Conservation (phyloP, 2,797 vertebrate genomes). For the Notamacropus eugenii region DNA sequence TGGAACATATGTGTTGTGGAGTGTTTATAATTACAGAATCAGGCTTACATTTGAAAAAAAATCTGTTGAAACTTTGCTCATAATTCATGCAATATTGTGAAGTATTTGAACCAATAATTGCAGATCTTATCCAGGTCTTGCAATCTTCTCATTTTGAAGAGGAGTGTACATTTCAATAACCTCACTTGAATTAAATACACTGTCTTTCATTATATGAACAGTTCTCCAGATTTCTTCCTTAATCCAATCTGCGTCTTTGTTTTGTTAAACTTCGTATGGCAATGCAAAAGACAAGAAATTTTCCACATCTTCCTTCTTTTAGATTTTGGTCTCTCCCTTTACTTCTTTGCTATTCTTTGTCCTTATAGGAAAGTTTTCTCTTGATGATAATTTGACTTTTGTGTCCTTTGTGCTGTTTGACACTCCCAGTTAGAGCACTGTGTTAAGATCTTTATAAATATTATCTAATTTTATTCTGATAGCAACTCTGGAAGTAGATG, state of each 20-base stretch:
- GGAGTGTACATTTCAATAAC: neutral
- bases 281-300: neutral
- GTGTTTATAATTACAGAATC: neutral
- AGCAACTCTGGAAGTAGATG: too few species aligned
- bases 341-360: neutral
- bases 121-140: neutral
- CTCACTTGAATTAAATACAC: neutral
- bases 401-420: neutral
- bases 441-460: too few species aligned
- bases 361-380: neutral
- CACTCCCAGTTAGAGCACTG: neutral
- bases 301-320: neutral
- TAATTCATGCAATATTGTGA: neutral
- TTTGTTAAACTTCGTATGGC: neutral
- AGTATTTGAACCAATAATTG: neutral
- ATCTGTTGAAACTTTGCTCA: neutral
- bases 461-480: too few species aligned
- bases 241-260: neutral
- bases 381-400: neutral
- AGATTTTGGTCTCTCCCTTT: neutral
- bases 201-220: neutral
- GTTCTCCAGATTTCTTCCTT: neutral
- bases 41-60: neutral
- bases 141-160: neutral
- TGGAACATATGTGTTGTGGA: neutral